Base-by-base conservation (phyloP, 2,888 invertebrate genomes). In the Mamestra brassicae region DNA sequence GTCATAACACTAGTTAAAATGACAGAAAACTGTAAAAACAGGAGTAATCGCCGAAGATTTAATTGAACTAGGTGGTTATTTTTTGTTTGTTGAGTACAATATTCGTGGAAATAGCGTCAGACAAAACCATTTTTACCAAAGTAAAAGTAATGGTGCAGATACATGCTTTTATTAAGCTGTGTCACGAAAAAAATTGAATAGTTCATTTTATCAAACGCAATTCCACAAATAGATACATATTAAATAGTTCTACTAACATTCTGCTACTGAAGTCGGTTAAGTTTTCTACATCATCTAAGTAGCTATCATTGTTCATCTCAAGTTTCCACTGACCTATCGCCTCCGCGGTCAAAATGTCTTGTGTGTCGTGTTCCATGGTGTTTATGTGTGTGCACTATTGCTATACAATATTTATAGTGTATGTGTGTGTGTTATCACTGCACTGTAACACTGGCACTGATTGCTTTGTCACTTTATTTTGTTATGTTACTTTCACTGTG, bases 321-420 rank as follows among this genome's bases (percentile, higher is more conserved):
- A 76, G 34, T 72, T 81, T 77, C 65, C 90, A 96, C 96, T 95
- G 94, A 96, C 96, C 96, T 96, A 96, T 93, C 76, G 95, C 95
- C 87, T 95, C 96, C 85, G 91, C 88, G 78, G 92, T 93, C 94
- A 96, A 91, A 88, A 93, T 93, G 89, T 94, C 93, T 71, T 79
- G 77, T 92, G 92, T 93, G 86, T 92, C 85, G 90, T 93, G 93
- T 93, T 92, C 92, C 95, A 95, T 95, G 86, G 89, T 94, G 92
- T 89, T 81, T 90, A 84, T 87, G 84, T 87, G 42, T 74, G 76
- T 67, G 73, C 80, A 85, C 82, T 78, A 57, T 81, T 78, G 75
- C 70, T 76, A 45, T 84, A 80, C 67, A 83, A 85, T 81, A 71
- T 84, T 66, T 74, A 81, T 77, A 63, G 76, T 78, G 79, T 70